phyloP scores from a whole-genome alignment of 1,140 invertebrate genomes.

The Papilio dardanus region DNA sequence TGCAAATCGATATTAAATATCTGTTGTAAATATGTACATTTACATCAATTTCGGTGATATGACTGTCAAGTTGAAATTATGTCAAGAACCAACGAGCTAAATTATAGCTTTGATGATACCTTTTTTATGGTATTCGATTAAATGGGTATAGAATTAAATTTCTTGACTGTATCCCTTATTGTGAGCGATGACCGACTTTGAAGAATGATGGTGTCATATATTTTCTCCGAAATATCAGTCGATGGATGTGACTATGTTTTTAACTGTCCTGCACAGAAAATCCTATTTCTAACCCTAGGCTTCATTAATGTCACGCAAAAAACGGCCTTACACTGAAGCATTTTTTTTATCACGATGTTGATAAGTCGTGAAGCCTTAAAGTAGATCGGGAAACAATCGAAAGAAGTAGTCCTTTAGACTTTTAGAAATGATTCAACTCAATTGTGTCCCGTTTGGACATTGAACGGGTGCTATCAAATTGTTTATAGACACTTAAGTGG shows the following conservation, averaged over 20 bases:
- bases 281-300: not conserved
- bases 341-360: too few species aligned
- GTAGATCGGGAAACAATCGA: not conserved
- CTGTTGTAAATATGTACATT: not conserved
- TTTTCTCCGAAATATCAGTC: not conserved
- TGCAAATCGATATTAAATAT: not conserved
- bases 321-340: too few species aligned
- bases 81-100: too few species aligned
- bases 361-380: too few species aligned
- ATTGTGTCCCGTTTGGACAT: not conserved
- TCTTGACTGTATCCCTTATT: not conserved
- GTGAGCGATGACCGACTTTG: not conserved
- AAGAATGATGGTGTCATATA: not conserved
- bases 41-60: not conserved
- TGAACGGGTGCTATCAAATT: not conserved
- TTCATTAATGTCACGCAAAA: too few species aligned
- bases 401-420: not conserved
- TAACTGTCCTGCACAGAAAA: not conserved
- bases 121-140: not conserved
- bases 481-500: not conserved
- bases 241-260: not conserved
- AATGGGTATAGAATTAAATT: not conserved
- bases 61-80: too few species aligned
- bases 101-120: not conserved
- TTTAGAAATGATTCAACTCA: not conserved